Conservation (phyloP, 64 coral and sea anemone species). For the Porites australiensis region DNA sequence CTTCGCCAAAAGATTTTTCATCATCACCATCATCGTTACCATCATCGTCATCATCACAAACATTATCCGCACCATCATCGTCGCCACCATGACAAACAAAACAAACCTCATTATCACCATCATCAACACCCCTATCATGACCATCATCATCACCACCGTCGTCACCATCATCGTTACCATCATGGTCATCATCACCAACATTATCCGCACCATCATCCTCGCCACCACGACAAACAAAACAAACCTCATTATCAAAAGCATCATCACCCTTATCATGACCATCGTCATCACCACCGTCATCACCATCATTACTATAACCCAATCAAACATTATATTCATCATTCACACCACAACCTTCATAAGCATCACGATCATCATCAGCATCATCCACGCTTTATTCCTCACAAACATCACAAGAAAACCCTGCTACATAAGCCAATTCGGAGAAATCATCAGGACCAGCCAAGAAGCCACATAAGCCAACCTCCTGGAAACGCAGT, state of each 20-base stretch:
- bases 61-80: not conserved
- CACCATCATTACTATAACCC: not conserved
- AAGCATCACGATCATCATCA: not conserved
- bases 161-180: not conserved
- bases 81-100: not conserved
- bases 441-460: not conserved
- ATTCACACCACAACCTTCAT: not conserved
- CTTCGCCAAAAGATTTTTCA: slow-evolving; percentile 33
- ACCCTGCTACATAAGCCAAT: not conserved
- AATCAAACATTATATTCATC: not conserved
- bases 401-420: not conserved
- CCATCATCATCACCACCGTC: not conserved
- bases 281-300: not conserved
- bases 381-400: not conserved
- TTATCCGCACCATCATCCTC: not conserved
- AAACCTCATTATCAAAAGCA: not conserved
- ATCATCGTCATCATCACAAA: not conserved
- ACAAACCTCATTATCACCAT: no score
- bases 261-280: not conserved
- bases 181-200: not conserved
- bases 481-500: not conserved
- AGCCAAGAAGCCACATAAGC: not conserved
- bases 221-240: not conserved
- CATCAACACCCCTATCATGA: not conserved
- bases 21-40: not conserved